phyloP scores from a whole-genome alignment of 1,140 invertebrate genomes.

The Dreissena polymorpha region DNA sequence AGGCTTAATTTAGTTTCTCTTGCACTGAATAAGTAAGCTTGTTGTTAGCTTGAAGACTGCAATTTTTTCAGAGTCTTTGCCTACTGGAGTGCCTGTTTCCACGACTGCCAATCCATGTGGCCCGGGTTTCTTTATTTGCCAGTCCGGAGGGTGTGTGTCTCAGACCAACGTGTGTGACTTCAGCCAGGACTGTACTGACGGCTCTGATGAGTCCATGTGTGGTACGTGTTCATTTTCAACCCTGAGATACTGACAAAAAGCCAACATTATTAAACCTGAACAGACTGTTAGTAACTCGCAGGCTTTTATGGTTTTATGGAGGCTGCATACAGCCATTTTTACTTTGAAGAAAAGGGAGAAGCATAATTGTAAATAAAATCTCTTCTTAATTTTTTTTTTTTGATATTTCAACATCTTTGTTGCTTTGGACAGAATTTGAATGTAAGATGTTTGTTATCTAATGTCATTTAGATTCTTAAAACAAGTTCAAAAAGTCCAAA shows the following conservation, averaged over 20 bases:
- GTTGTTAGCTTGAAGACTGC: background rate
- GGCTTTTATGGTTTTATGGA: background rate
- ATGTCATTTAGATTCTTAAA: too few relatives aligned
- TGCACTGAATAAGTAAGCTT: background rate
- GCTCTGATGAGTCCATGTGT: conserved; percentile 74
- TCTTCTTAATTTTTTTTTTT: too few relatives aligned
- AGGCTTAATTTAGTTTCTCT: background rate
- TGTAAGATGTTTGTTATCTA: too few relatives aligned
- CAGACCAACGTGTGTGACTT: conserved; percentile 84
- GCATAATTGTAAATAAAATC: too few relatives aligned
- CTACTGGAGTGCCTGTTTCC: conserved; percentile 58
- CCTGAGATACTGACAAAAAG: too few relatives aligned
- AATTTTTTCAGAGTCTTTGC: conserved; percentile 55
- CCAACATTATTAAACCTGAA: too few relatives aligned
- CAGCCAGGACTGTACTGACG: conserved; percentile 81
- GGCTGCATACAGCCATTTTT: too few relatives aligned
- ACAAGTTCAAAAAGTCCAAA: too few relatives aligned
- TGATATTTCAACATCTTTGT: too few relatives aligned
- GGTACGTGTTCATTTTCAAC: conserved; percentile 54
- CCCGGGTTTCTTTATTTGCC: conserved; percentile 62
- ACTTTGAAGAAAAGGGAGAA: too few relatives aligned
- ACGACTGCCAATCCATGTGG: conserved; percentile 69
- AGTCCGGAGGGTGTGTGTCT: conserved; percentile 65
- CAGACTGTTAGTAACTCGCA: too few relatives aligned
- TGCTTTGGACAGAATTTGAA: too few relatives aligned